phyloP scores from a whole-genome alignment of 1,140 invertebrate genomes.

The Drosophila insularis region DNA sequence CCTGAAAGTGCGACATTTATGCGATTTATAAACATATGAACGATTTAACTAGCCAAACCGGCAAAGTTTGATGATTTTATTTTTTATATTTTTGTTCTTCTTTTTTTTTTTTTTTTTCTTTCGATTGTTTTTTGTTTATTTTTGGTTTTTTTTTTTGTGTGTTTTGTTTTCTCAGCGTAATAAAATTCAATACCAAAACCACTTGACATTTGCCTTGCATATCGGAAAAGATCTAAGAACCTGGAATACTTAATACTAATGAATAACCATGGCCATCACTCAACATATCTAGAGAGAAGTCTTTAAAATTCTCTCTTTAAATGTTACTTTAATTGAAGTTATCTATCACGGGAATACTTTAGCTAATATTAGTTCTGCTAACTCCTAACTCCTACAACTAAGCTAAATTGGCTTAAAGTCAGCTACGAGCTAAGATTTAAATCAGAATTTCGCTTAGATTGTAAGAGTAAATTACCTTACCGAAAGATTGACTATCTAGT shows the following conservation, averaged over 20 bases:
- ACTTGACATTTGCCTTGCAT: conserved; percentile 7
- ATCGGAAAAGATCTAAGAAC: conserved; percentile 39
- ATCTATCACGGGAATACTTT: no score
- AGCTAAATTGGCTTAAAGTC: no score
- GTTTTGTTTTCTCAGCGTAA: conserved; percentile 17
- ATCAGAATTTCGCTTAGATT: no score
- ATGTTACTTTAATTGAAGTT: no score
- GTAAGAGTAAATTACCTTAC: no score
- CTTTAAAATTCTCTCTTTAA: no score
- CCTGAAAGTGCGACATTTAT: conserved; percentile 48
- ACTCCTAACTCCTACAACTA: no score
- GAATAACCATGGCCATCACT: background rate
- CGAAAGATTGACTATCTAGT: background rate
- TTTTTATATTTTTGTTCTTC: conserved; percentile 1
- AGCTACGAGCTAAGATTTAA: no score
- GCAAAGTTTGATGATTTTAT: conserved; percentile 9
- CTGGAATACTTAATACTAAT: conserved; percentile 12
- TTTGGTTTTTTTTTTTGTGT: background rate
- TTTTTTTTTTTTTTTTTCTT: background rate
- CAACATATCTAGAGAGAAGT: background rate
- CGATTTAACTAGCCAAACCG: conserved; percentile 46
- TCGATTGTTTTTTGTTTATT: background rate
- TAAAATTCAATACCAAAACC: background rate
- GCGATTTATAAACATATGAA: conserved; percentile 32
- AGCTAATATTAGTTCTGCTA: no score